Evolutionary conservation across 2,888 invertebrate genomes (phyloP), one percentile per base, ranked within the genome.

Genomic region (Clanis bilineata): DNA sequence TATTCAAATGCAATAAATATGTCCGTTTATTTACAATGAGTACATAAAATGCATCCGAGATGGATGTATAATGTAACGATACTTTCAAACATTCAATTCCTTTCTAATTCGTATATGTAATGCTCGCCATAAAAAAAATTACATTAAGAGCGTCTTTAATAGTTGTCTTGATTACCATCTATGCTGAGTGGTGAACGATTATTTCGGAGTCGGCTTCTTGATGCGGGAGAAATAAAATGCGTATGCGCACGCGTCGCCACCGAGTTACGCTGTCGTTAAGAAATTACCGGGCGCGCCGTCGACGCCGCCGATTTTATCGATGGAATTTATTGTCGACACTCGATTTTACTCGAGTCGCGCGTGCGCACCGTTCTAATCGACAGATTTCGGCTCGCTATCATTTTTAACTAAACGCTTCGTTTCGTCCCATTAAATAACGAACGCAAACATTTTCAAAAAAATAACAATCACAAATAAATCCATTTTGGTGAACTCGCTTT

Each of bases 211-310:
- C 88, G 87, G 85, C 80, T 77, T 83, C 80, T 85, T 82, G 86
- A 85, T 84, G 85, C 78, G 80, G 82, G 84, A 82, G 86, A 85
- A 87, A 89, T 88, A 88, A 89, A 89, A 90, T 88, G 88, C 85
- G 86, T 86, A 78, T 79, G 88, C 88, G 90, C 90, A 88, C 90
- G 88, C 87, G 88, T 87, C 86, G 91, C 91, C 89, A 91, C 91
- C 85, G 90, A 79, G 90, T 91, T 91, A 91, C 91, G 91, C 91
- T 86, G 89, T 89, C 89, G 89, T 90, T 90, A 90, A 89, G 88
- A 88, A 90, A 91, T 90, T 91, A 92, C 88, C 86, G 86, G 73
- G 80, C 85, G 83, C 83, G 83, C 83, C 80, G 82, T 79, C 80
- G 83, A 83, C 85, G 85, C 85, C 87, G 87, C 86, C 86, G 91